phyloP scores from a whole-genome alignment of 2,888 invertebrate species.

The Eulithis prunata region DNA sequence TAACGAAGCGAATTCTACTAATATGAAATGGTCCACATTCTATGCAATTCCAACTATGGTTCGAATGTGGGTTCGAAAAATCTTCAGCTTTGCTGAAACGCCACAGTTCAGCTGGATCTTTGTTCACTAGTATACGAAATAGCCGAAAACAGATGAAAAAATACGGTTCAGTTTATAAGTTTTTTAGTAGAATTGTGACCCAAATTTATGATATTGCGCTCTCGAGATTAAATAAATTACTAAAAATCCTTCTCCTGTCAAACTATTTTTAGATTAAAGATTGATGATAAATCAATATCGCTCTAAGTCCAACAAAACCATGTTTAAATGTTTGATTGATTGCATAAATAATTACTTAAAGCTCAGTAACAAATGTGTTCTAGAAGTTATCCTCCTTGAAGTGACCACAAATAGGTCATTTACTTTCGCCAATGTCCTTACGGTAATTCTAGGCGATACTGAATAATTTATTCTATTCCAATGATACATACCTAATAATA shows the following conservation, averaged over 20 bases:
- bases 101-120: too few species aligned
- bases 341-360: not conserved
- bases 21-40: too few species aligned
- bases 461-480: not conserved
- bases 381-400: conserved; percentile 5
- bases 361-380: not conserved
- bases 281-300: conserved; percentile 1
- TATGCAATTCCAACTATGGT: too few species aligned
- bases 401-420: not conserved
- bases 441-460: not conserved
- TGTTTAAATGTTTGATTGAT: not conserved
- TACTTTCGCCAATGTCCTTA: conserved; percentile 3
- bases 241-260: conserved; percentile 9
- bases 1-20: too few species aligned
- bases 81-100: too few species aligned
- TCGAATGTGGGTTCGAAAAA: too few species aligned
- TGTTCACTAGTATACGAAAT: too few species aligned
- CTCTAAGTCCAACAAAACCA: not conserved
- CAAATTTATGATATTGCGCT: not conserved
- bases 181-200: not conserved
- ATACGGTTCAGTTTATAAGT: too few species aligned
- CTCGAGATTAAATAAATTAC: not conserved
- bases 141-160: too few species aligned
- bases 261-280: not conserved
- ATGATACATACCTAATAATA: not conserved